Evolutionary conservation across 2,113 vertebrate genomes (phyloP).

Genomic region (Coracopsis vasa): DNA sequence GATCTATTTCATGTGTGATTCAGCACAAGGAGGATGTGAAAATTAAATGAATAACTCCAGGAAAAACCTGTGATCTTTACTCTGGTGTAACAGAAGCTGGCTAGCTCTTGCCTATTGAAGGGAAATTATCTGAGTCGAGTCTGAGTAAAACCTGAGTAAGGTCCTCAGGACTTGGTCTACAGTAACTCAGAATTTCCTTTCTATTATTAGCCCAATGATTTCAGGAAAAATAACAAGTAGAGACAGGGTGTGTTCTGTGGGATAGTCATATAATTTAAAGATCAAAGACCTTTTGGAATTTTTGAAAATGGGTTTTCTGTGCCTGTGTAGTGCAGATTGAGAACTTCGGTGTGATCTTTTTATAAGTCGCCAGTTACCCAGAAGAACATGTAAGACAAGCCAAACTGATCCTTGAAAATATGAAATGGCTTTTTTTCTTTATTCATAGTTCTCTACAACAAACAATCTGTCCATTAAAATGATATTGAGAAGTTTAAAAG

Average conservation of each 20-base stretch:
- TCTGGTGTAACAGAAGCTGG: background rate
- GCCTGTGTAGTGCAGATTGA: background rate
- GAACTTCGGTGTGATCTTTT: background rate
- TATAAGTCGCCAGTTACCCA: background rate
- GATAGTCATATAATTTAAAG: background rate
- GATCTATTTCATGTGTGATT: background rate
- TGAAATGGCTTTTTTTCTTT: background rate
- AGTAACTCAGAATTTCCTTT: conserved; percentile 7
- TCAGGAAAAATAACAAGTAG: background rate
- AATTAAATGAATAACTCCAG: background rate
- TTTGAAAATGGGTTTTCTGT: background rate
- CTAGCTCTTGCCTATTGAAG: background rate
- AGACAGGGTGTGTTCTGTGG: background rate
- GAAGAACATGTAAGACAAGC: background rate
- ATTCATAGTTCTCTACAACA: background rate
- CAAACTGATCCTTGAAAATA: background rate
- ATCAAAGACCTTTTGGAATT: background rate
- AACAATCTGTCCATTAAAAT: background rate
- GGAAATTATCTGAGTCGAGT: background rate
- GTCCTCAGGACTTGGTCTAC: background rate
- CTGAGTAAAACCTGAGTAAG: conserved; percentile 6
- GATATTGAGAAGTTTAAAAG: background rate
- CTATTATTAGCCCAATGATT: background rate
- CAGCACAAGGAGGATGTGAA: background rate
- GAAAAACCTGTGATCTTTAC: background rate